Evolutionary conservation across 2,113 vertebrate genomes (phyloP).

Genomic region (Thunnus maccoyii): DNA sequence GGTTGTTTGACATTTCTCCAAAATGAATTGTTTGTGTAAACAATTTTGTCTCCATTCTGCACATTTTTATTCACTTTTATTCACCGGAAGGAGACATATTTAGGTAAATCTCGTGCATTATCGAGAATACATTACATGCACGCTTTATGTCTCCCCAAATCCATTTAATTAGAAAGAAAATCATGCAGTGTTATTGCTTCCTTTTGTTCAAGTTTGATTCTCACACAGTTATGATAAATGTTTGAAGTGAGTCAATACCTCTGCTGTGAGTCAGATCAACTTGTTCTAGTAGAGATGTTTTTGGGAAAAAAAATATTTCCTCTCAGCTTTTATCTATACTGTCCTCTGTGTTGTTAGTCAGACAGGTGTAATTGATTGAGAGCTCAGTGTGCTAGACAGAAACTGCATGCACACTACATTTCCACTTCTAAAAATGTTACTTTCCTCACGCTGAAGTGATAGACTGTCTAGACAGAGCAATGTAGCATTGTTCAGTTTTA

Average conservation of each 20-base stretch:
- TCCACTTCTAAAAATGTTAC: slow-evolving; percentile 12
- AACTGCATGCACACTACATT: slow-evolving; percentile 2
- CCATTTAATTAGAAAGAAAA: slow-evolving; percentile 58
- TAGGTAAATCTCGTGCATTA: slow-evolving; percentile 8
- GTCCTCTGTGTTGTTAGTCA: slow-evolving; percentile 45
- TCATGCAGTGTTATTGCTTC: slow-evolving; percentile 36
- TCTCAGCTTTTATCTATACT: slow-evolving; percentile 39
- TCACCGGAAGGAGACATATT: slow-evolving; percentile 18
- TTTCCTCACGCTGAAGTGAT: background rate
- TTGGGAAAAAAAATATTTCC: slow-evolving; percentile 34
- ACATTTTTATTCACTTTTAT: background rate
- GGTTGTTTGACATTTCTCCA: background rate
- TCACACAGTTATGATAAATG: slow-evolving; percentile 55
- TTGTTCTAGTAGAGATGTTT: slow-evolving; percentile 43
- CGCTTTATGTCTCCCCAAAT: slow-evolving; percentile 33
- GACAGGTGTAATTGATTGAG: slow-evolving; percentile 66
- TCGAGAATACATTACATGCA: slow-evolving; percentile 23
- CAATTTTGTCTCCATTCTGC: background rate
- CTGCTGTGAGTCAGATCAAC: slow-evolving; percentile 38
- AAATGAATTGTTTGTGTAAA: background rate
- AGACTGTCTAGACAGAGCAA: slow-evolving; percentile 13
- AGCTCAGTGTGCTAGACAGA: slow-evolving; percentile 35
- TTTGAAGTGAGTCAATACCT: slow-evolving; percentile 51
- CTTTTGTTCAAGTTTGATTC: slow-evolving; percentile 46
- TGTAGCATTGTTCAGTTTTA: background rate